Evolutionary conservation across 2,888 invertebrate genomes (phyloP).

Genomic region (Temnothorax ravouxi): DNA sequence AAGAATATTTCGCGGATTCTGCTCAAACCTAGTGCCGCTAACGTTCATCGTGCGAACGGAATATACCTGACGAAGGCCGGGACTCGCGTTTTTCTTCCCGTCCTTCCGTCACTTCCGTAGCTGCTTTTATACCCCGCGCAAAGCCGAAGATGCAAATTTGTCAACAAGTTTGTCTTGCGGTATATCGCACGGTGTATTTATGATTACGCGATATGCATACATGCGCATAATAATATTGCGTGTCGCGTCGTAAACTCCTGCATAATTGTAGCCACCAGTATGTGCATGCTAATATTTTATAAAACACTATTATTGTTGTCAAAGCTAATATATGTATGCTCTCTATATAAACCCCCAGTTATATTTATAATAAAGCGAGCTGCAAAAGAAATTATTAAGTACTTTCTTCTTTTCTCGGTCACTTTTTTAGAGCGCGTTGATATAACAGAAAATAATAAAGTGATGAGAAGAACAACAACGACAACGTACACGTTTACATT

Average conservation of each 20-base stretch:
- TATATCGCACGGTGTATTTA: conserved; percentile 9
- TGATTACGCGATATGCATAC: conserved; percentile 15
- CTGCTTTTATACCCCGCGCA: conserved; percentile 21
- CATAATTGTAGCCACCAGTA: conserved; percentile 1
- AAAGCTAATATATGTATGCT: background rate
- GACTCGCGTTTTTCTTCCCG: conserved; percentile 45
- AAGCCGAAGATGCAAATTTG: conserved; percentile 33
- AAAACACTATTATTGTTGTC: background rate
- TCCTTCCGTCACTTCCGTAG: conserved; percentile 26
- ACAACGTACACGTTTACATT: background rate
- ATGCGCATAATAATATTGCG: background rate
- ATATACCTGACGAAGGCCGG: conserved; percentile 52
- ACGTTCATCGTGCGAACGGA: conserved; percentile 41
- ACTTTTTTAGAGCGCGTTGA: background rate
- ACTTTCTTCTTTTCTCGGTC: background rate
- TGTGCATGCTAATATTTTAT: background rate
- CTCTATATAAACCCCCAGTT: background rate
- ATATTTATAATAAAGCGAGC: background rate
- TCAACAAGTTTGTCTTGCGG: conserved; percentile 25
- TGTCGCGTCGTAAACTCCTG: background rate
- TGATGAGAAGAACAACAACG: background rate
- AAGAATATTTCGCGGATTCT: conserved; percentile 28
- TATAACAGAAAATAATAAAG: background rate
- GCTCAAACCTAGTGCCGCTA: conserved; percentile 15
- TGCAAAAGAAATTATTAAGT: background rate